Conservation (phyloP, 2,797 vertebrate genomes). For the Taenioides sp. region DNA sequence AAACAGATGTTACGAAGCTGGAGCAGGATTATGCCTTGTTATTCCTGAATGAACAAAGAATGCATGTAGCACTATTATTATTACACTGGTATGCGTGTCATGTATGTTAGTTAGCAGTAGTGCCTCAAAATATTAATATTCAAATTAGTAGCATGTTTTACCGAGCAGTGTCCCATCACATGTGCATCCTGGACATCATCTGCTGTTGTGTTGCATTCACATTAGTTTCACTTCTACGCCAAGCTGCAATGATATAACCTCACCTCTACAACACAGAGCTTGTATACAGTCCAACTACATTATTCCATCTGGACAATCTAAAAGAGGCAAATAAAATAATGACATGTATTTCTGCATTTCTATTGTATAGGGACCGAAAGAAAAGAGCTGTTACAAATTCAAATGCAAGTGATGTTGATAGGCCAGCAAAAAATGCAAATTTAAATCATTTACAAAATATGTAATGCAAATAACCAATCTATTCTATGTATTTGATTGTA, state of each 20-base stretch:
- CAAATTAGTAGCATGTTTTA: constrained; percentile 28
- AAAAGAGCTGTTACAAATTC: not conserved
- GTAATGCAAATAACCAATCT: too few relatives aligned
- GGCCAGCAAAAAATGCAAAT: too few relatives aligned
- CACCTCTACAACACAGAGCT: constrained; percentile 20
- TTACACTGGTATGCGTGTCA: constrained; percentile 35
- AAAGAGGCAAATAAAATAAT: not conserved
- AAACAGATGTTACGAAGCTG: constrained; percentile 52
- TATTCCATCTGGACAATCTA: not conserved
- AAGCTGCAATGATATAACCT: constrained; percentile 23
- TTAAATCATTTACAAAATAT: too few relatives aligned
- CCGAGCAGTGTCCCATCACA: constrained; percentile 20
- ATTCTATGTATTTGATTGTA: too few relatives aligned
- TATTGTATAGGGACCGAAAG: not conserved
- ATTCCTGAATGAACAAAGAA: constrained; percentile 46
- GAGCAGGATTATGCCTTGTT: constrained; percentile 49
- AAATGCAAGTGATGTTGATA: too few relatives aligned
- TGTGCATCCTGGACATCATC: not conserved
- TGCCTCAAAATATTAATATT: constrained; percentile 56
- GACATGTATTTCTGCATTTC: not conserved
- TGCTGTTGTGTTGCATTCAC: constrained; percentile 3
- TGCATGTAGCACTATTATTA: constrained; percentile 43
- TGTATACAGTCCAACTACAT: constrained; percentile 9
- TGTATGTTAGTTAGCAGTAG: constrained; percentile 3
- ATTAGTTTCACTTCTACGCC: constrained; percentile 19